These are phyloP conservation scores for Smutsia gigantea DNA, from an alignment of 2,797 vertebrate species.

Conservation along the genomic window DNA sequence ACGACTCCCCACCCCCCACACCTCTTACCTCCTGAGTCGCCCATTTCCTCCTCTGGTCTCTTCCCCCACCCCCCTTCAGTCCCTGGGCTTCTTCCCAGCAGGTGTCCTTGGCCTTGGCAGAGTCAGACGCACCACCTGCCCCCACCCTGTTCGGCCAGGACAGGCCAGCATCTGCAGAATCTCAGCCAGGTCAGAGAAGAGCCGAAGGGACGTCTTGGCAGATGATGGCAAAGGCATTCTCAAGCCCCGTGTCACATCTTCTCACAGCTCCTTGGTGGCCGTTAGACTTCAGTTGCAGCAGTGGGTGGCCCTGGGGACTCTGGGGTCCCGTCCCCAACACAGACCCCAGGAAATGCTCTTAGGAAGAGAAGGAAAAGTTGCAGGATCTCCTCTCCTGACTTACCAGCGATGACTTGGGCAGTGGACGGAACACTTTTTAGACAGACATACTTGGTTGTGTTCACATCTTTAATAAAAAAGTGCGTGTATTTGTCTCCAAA, in stretches of 20 bases:
- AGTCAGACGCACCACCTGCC: not conserved
- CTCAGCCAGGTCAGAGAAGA: not conserved
- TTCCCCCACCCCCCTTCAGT: not conserved
- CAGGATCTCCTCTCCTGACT: not conserved
- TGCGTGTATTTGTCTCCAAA: not conserved
- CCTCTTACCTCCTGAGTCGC: too few relatives aligned
- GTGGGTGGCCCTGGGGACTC: not conserved
- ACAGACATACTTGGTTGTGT: too few relatives aligned
- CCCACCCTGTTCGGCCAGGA: not conserved
- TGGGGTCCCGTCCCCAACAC: fast-evolving
- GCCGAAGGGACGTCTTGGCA: not conserved
- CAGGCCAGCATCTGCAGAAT: not conserved
- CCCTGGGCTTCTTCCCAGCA: not conserved
- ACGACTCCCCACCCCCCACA: fast-evolving
- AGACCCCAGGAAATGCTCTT: not conserved
- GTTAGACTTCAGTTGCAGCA: fast-evolving
- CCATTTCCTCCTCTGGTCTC: not conserved
- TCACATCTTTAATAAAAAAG: not conserved
- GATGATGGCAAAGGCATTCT: not conserved
- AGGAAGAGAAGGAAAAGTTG: fast-evolving
- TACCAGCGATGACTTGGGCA: not conserved
- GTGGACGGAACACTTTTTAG: fast-evolving
- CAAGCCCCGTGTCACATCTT: fast-evolving
- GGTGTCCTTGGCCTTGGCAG: not conserved
- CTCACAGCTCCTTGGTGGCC: not conserved